phyloP scores from a whole-genome alignment of 2,888 invertebrate species.

The Timandra comae region DNA sequence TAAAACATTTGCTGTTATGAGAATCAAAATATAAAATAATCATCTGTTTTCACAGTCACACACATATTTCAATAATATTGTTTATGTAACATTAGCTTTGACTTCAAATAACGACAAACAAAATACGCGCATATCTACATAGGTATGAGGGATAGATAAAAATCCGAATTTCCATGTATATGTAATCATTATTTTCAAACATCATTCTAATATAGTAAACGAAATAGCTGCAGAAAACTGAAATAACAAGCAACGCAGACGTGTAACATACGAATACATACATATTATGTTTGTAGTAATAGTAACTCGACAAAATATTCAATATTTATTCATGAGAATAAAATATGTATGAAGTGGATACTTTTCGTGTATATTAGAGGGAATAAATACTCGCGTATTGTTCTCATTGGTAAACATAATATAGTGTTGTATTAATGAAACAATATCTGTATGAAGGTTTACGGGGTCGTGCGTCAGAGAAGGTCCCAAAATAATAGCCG shows the following conservation, averaged over 20 bases:
- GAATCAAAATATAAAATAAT: too few species aligned
- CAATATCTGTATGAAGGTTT: too few species aligned
- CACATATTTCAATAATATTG: too few species aligned
- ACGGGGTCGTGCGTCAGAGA: slow-evolving; percentile 8
- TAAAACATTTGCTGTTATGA: too few species aligned
- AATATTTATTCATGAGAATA: slow-evolving; percentile 55
- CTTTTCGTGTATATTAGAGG: slow-evolving; percentile 35
- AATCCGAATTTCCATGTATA: too few species aligned
- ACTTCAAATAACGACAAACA: too few species aligned
- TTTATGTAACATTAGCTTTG: too few species aligned
- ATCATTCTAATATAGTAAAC: slow-evolving; percentile 1
- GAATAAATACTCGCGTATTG: slow-evolving; percentile 23
- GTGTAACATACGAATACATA: slow-evolving; percentile 26
- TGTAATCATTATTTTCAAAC: not conserved
- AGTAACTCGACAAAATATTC: slow-evolving; percentile 32
- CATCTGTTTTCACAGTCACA: too few species aligned
- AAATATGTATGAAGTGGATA: slow-evolving; percentile 46
- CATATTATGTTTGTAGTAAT: slow-evolving; percentile 23
- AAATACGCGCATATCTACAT: too few species aligned
- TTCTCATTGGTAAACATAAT: slow-evolving; percentile 25
- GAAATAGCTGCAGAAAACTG: slow-evolving; percentile 5
- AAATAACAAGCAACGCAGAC: slow-evolving; percentile 6
- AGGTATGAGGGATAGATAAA: too few species aligned
- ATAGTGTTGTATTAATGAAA: slow-evolving; percentile 14
- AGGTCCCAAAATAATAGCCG: too few species aligned